Conservation (phyloP, 2,113 vertebrate species). For the Vidua chalybeata region DNA sequence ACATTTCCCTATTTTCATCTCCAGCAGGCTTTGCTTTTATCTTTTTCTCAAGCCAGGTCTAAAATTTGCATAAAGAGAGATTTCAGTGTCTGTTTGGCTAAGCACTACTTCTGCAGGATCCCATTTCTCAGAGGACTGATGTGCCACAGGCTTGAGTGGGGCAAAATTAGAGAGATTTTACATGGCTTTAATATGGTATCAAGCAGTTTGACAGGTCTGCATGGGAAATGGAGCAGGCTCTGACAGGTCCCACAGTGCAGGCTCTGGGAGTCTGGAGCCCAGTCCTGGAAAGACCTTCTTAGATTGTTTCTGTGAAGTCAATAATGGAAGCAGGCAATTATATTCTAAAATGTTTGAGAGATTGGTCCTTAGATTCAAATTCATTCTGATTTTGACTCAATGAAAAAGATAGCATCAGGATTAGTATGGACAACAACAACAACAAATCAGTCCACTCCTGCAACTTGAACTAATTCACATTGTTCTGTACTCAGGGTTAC, state of each 20-base stretch:
- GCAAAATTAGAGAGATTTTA: neutral
- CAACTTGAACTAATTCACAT: neutral
- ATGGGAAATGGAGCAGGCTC: neutral
- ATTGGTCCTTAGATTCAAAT: neutral
- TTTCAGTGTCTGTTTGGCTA: neutral
- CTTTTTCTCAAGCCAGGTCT: neutral
- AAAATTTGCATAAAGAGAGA: slow-evolving; percentile 32
- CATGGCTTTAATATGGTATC: neutral
- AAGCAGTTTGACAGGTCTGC: slow-evolving; percentile 28
- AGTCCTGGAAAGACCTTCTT: neutral
- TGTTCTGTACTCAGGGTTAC: neutral
- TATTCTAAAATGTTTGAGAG: neutral
- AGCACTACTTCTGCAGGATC: neutral
- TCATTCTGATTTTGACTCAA: neutral
- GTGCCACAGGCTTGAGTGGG: neutral
- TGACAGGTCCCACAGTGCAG: neutral
- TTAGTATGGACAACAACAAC: neutral
- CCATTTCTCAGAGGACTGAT: neutral
- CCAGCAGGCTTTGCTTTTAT: slow-evolving; percentile 12
- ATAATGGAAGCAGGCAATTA: neutral
- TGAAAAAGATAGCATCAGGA: neutral
- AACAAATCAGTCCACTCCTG: neutral
- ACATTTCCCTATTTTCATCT: neutral
- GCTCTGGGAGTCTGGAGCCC: neutral
- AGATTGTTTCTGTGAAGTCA: neutral